phyloP scores from a whole-genome alignment of 2,888 invertebrate genomes.

The Sthenelais limicola region DNA sequence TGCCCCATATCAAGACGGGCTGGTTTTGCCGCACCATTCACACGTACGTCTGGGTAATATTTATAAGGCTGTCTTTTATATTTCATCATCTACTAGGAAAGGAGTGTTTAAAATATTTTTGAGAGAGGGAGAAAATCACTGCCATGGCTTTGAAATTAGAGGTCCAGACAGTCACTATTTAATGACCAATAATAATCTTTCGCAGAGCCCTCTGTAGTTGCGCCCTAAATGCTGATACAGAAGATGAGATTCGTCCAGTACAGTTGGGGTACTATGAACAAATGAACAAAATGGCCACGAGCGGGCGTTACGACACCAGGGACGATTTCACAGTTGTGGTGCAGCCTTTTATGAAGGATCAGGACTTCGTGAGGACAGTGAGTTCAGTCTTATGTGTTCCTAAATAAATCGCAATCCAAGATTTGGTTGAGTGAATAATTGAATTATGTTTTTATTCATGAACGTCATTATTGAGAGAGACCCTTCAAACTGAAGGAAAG shows the following conservation, averaged over 20 bases:
- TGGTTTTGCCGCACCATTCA: not conserved
- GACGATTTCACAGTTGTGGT: constrained; percentile 69
- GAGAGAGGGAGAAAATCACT: not conserved
- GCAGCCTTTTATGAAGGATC: constrained; percentile 65
- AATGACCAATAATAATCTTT: not conserved
- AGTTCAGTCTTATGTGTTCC: no score
- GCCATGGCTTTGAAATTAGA: not conserved
- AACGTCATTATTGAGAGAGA: no score
- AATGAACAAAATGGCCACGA: constrained; percentile 41
- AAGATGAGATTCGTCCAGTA: constrained; percentile 14
- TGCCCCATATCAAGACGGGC: constrained; percentile 6
- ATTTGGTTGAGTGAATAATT: no score
- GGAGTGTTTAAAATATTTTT: not conserved
- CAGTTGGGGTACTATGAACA: constrained; percentile 48
- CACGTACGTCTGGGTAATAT: not conserved
- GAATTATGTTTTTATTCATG: no score
- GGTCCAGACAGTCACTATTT: not conserved
- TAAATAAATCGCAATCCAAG: no score
- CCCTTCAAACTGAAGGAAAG: no score
- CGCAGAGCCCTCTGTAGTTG: constrained; percentile 41
- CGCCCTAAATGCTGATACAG: constrained; percentile 9
- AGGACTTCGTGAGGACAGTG: constrained; percentile 53
- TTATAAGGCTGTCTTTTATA: not conserved
- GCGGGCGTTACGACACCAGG: constrained; percentile 64
- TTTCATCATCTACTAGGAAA: not conserved